A percentile compares a stretch with the other conserved stretches of the same genome.
Conservation (phyloP, 2,888 invertebrate genomes). For the Alentia gelatinosa region DNA sequence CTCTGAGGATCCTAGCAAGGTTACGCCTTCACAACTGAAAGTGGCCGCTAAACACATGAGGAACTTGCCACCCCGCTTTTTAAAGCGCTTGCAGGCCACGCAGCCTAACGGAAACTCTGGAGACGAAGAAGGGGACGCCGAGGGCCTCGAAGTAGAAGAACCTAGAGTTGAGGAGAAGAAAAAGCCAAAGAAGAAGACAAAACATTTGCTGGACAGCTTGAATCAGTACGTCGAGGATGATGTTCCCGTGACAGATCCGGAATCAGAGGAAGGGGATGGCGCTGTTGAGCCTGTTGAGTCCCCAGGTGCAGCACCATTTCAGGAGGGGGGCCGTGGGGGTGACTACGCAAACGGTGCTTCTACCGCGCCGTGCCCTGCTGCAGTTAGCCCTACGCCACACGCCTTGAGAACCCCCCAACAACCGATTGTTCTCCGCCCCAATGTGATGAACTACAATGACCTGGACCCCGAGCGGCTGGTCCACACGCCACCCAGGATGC, state of each 20-base stretch:
- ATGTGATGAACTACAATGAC: conserved; percentile 24
- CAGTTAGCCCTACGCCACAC: not conserved
- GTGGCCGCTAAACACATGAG: conserved; percentile 69
- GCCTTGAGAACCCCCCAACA: not conserved
- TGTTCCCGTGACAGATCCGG: not conserved
- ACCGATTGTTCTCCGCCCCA: not conserved
- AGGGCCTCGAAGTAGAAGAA: conserved; percentile 20
- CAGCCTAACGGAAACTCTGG: conserved; percentile 53
- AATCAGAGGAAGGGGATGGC: conserved; percentile 21
- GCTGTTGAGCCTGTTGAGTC: not conserved
- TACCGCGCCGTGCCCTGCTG: not conserved
- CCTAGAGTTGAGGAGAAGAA: conserved; percentile 2
- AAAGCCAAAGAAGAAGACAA: conserved; percentile 2
- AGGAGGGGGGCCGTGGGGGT: not conserved
- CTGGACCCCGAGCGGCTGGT: not conserved
- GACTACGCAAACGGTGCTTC: not conserved
- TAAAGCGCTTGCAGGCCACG: conserved; percentile 60
- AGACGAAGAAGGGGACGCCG: conserved; percentile 61
- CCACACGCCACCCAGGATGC: conserved; percentile 3
- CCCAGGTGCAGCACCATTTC: not conserved
- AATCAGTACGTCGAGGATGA: conserved; percentile 38
- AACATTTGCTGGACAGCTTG: conserved; percentile 13
- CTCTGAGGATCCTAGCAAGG: conserved; percentile 57
- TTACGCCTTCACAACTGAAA: conserved; percentile 67
- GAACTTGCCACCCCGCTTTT: conserved; percentile 66